Evolutionary conservation across 2,797 vertebrate genomes (phyloP).

Genomic region (Chelmon rostratus): DNA sequence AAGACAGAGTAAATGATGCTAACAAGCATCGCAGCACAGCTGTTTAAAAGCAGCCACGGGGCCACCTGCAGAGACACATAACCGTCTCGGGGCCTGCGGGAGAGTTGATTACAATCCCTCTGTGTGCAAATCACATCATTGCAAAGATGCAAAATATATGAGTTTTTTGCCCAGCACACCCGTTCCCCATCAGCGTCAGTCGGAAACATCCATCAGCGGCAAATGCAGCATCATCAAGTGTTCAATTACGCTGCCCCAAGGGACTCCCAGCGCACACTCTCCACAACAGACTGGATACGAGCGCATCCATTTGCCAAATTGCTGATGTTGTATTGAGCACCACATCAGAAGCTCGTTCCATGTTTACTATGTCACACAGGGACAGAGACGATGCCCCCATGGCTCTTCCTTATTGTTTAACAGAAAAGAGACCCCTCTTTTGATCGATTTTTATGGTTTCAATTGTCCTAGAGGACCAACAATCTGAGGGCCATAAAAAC

Average conservation of each 20-base stretch:
- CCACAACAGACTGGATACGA: slow-evolving; percentile 57
- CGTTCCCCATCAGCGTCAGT: slow-evolving; percentile 62
- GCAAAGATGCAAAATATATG: slow-evolving; percentile 61
- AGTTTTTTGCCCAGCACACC: slow-evolving; percentile 57
- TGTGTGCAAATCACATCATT: slow-evolving; percentile 72
- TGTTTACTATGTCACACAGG: slow-evolving; percentile 65
- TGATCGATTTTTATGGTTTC: slow-evolving; percentile 74
- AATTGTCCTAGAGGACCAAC: slow-evolving; percentile 72
- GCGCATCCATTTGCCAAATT: slow-evolving; percentile 76
- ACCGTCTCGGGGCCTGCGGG: slow-evolving; percentile 48
- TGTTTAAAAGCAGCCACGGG: slow-evolving; percentile 74
- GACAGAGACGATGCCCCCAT: slow-evolving; percentile 61
- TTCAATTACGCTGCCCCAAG: slow-evolving; percentile 74
- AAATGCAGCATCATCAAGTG: slow-evolving; percentile 78
- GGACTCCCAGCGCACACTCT: slow-evolving; percentile 61
- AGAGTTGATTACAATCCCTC: slow-evolving; percentile 68
- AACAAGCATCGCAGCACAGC: slow-evolving; percentile 65
- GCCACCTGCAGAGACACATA: slow-evolving; percentile 72
- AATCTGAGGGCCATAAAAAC: slow-evolving; percentile 71
- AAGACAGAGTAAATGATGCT: slow-evolving; percentile 54
- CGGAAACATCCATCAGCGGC: slow-evolving; percentile 75
- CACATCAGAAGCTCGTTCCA: slow-evolving; percentile 67
- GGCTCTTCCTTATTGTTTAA: slow-evolving; percentile 76
- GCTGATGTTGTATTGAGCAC: slow-evolving; percentile 75
- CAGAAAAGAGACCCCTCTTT: slow-evolving; percentile 54